These are phyloP conservation scores for Eptesicus fuscus DNA, from an alignment of 2,113 vertebrate species.

Conservation along the genomic window DNA sequence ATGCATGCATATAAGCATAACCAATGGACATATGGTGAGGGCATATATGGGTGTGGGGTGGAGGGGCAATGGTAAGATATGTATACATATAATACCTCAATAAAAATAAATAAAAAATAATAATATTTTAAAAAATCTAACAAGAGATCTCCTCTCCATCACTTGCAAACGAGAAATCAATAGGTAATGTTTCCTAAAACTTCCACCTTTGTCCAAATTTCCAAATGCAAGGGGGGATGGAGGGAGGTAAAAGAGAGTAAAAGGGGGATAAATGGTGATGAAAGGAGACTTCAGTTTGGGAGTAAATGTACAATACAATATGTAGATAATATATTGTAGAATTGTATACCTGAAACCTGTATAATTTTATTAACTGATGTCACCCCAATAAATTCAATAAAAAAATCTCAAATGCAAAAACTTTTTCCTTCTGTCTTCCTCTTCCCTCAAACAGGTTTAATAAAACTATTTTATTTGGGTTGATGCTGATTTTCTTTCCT, in stretches of 20 bases:
- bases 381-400: neutral
- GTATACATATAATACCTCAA: too few species aligned
- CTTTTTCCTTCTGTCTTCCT: accelerated
- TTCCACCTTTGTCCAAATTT: neutral
- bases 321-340: neutral
- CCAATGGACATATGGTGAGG: too few species aligned
- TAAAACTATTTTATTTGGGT: neutral
- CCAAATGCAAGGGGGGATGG: neutral
- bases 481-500: slow-evolving; percentile 34
- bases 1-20: too few species aligned
- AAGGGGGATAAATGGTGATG: neutral
- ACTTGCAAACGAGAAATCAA: slow-evolving; percentile 34
- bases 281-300: neutral
- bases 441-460: neutral
- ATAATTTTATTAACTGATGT: neutral
- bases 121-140: neutral
- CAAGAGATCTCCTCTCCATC: neutral
- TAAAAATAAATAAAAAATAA: too few species aligned
- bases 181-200: neutral
- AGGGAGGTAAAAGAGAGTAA: neutral
- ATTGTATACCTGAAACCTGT: neutral
- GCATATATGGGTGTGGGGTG: too few species aligned
- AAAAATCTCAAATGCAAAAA: neutral
- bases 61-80: too few species aligned
- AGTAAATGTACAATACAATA: neutral